phyloP scores from a whole-genome alignment of 2,797 vertebrate genomes.

The Harpagifer antarcticus region DNA sequence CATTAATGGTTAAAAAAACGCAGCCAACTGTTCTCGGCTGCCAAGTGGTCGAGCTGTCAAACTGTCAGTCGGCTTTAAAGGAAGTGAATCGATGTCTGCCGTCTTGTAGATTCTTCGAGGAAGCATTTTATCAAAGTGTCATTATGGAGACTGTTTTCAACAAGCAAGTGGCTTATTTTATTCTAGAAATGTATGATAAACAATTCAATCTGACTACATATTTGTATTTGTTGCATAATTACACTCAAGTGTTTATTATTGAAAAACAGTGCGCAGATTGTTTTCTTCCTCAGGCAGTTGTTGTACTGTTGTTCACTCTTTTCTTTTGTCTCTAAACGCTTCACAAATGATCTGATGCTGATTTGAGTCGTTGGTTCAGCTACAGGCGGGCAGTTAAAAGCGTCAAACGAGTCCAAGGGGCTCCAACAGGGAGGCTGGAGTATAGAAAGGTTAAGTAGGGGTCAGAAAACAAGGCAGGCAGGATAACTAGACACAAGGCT shows the following conservation, averaged over 20 bases:
- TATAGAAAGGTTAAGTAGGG: conserved; percentile 10
- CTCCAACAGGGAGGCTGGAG: background rate
- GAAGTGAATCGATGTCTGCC: conserved; percentile 49
- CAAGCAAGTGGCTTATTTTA: background rate
- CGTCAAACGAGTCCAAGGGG: conserved; percentile 11
- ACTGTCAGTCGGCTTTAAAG: conserved; percentile 15
- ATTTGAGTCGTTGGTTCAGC: background rate
- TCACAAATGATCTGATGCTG: background rate
- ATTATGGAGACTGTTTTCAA: background rate
- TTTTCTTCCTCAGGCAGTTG: background rate
- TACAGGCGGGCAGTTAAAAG: background rate
- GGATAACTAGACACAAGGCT: background rate
- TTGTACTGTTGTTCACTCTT: background rate
- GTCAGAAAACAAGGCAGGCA: conserved; percentile 10
- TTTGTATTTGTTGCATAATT: background rate
- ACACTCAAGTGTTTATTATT: background rate
- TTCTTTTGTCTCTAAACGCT: conserved; percentile 10
- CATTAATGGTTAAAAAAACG: background rate
- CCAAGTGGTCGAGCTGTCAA: conserved; percentile 22
- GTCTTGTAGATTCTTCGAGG: background rate
- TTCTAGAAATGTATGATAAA: background rate
- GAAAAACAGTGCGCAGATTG: conserved; percentile 3
- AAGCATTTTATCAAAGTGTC: background rate
- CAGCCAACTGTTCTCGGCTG: background rate
- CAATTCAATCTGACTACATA: background rate